A percentile compares a stretch with the other conserved stretches of the same genome.
Conservation (phyloP, 2,888 invertebrate genomes). For the Lamellibrachia columna region DNA sequence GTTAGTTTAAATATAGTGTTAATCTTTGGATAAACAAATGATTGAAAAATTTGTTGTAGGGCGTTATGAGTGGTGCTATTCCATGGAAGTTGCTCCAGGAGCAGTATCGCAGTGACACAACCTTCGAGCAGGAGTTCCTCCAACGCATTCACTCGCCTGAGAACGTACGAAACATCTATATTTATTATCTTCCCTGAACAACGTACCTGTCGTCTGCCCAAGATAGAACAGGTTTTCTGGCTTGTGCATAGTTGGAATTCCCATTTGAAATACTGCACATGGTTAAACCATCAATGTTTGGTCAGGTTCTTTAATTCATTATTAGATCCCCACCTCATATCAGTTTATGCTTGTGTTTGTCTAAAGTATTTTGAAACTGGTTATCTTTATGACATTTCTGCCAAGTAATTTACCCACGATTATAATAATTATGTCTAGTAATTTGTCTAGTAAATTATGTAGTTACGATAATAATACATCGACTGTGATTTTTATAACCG, state of each 20-base stretch:
- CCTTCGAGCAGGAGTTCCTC: constrained; percentile 80
- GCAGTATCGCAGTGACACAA: constrained; percentile 84
- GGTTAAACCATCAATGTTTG: not conserved
- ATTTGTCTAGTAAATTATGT: not conserved
- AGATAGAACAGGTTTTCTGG: not conserved
- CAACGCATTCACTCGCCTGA: not conserved
- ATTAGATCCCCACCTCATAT: not conserved
- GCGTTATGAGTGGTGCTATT: constrained; percentile 93
- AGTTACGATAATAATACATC: not conserved
- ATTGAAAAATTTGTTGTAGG: constrained; percentile 69
- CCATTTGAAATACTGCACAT: not conserved
- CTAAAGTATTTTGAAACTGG: not conserved
- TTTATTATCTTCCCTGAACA: not conserved
- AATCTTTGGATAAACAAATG: constrained; percentile 21
- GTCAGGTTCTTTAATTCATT: not conserved
- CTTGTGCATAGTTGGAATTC: not conserved
- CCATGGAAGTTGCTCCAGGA: constrained; percentile 91
- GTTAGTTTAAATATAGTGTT: too few relatives aligned
- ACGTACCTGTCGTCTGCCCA: not conserved
- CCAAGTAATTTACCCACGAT: not conserved
- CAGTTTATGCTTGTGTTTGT: not conserved
- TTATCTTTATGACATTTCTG: not conserved
- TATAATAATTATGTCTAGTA: not conserved
- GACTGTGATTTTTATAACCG: constrained; percentile 69
- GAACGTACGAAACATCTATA: not conserved